Evolutionary conservation across 2,888 invertebrate genomes (phyloP).

Genomic region (Tolmerus cingulatus): DNA sequence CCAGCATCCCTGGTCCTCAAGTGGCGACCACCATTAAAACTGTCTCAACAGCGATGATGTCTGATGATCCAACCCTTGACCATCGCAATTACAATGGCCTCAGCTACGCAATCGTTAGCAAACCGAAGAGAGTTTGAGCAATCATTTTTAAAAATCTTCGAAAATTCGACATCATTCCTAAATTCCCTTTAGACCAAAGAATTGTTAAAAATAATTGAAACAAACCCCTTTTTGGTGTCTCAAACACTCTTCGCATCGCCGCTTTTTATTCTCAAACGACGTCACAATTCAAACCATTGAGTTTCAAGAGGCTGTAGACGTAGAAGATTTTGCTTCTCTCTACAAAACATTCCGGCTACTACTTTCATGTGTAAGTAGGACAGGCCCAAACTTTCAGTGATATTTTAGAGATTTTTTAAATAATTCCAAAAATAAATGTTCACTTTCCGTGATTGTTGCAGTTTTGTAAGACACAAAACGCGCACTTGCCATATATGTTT

Average conservation of each 20-base stretch:
- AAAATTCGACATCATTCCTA: neutral
- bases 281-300: slow-evolving; percentile 7
- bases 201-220: slow-evolving; percentile 3
- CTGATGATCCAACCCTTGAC: slow-evolving; percentile 65
- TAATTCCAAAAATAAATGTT: neutral
- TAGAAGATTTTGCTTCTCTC: neutral
- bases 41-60: slow-evolving; percentile 42
- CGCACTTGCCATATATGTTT: neutral
- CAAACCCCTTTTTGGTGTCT: neutral
- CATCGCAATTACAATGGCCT: slow-evolving; percentile 79
- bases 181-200: slow-evolving; percentile 39
- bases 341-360: neutral
- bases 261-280: slow-evolving; percentile 8
- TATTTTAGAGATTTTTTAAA: neutral
- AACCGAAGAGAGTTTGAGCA: slow-evolving; percentile 81
- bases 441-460: neutral
- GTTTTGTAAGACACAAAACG: neutral
- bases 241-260: neutral
- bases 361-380: neutral
- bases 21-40: slow-evolving; percentile 65
- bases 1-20: slow-evolving; percentile 67
- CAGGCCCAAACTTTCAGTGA: neutral
- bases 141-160: neutral
- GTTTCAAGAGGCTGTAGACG: neutral
- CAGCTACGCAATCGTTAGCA: slow-evolving; percentile 84